phyloP scores from a whole-genome alignment of 2,797 vertebrate species.

The Trichosurus vulpecula region DNA sequence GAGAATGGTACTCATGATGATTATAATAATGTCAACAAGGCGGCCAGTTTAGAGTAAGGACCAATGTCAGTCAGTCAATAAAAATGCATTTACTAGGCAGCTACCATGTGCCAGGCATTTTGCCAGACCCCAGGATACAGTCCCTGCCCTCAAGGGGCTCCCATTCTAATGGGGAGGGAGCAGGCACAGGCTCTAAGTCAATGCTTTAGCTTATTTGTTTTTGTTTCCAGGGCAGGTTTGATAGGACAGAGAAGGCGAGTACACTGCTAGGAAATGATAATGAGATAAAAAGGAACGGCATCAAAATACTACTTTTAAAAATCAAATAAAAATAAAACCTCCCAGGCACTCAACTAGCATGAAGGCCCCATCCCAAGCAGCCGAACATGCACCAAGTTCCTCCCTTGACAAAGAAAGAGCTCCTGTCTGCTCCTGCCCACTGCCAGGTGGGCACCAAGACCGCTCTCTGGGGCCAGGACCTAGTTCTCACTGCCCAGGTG shows the following conservation, averaged over 20 bases:
- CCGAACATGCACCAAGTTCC: background rate
- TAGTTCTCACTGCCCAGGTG: background rate
- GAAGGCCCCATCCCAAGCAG: background rate
- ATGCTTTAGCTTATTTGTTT: background rate
- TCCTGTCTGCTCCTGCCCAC: background rate
- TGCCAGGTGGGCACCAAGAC: background rate
- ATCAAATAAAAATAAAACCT: background rate
- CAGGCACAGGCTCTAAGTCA: background rate
- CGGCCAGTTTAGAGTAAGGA: background rate
- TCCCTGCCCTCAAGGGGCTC: background rate
- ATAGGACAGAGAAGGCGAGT: background rate
- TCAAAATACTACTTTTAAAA: background rate
- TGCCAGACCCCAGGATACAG: background rate
- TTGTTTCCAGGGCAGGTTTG: background rate
- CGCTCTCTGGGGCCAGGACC: background rate
- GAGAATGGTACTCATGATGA: background rate
- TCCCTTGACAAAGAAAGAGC: background rate
- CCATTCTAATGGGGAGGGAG: background rate
- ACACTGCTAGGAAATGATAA: background rate
- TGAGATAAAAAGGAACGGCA: background rate
- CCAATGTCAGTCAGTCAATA: background rate
- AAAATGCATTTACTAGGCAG: background rate
- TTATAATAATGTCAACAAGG: background rate
- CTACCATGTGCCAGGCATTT: background rate
- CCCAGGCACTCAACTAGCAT: background rate